phyloP scores from a whole-genome alignment of 1,140 invertebrate species.

The Hesperophylax magnus region DNA sequence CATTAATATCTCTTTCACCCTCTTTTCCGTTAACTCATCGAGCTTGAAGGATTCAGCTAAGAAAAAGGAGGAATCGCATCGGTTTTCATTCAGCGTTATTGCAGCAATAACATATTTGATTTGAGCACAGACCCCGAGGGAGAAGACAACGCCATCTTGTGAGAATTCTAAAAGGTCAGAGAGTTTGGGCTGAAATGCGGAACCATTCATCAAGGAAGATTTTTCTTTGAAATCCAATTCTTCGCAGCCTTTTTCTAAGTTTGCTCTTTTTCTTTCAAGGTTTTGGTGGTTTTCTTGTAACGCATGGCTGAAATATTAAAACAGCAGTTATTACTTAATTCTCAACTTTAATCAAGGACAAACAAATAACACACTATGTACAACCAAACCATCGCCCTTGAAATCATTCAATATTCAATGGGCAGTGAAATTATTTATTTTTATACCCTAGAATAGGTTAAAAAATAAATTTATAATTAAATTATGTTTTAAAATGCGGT shows the following conservation, averaged over 20 bases:
- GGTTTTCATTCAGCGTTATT: constrained; percentile 54
- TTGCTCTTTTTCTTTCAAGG: constrained; percentile 58
- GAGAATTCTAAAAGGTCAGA: constrained; percentile 64
- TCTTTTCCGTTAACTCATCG: constrained; percentile 59
- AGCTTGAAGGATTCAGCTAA: constrained; percentile 59
- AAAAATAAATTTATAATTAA: too few relatives aligned
- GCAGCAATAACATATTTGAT: constrained; percentile 62
- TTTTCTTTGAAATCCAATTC: constrained; percentile 60
- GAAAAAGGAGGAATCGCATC: background rate
- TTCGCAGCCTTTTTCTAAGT: constrained; percentile 61
- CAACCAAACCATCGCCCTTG: too few relatives aligned
- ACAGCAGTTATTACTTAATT: too few relatives aligned
- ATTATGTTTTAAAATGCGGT: too few relatives aligned
- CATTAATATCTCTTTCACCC: constrained; percentile 63
- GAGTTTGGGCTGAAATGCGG: constrained; percentile 64
- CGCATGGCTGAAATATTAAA: constrained; percentile 53
- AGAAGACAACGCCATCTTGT: constrained; percentile 63
- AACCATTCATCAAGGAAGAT: constrained; percentile 60
- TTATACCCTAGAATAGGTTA: too few relatives aligned
- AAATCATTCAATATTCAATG: too few relatives aligned
- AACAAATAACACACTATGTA: too few relatives aligned
- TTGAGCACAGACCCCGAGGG: constrained; percentile 61
- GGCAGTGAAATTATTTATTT: too few relatives aligned
- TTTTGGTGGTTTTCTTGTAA: constrained; percentile 1
- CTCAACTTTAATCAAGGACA: too few relatives aligned